Base-by-base conservation (phyloP, 2,113 vertebrate species). In the Cinclus mexicanus region DNA sequence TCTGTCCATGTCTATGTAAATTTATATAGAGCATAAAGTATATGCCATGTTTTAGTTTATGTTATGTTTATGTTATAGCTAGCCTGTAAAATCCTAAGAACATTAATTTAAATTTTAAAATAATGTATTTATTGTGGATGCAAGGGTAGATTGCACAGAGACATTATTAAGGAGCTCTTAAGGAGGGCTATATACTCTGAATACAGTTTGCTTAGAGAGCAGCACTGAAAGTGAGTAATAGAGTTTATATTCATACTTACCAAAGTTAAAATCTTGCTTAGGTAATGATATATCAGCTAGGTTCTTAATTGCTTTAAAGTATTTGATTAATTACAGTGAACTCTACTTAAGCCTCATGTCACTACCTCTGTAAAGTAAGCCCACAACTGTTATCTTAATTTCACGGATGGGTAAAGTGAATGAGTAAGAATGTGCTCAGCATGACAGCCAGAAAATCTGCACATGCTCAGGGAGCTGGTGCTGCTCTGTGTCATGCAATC, bases 271-370 rank as follows among this genome's bases (percentile, higher is more conserved):
- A 79, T 90, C 77, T 35, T 83, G 56, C 47, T 84, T 82, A 72
- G 25, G 37, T 90, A 93, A 85, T 69, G 55, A 57, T 80, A 49
- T 57, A 76, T 92, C 74, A 90, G 10, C 53, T 72, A 60, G 20
- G 16, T 79, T 83, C 59, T 88, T 88, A 90, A 86, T 91, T 94
- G 31, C 75, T 91, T 90, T 69, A 29, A 88, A 91, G 29, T 88
- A 69, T 76, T 90, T 94, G 41, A 92, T 93, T 85, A 95, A 94
- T 71, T 65, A 65, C 35, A 76, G 49, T 87, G 69, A 95, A 92
- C 28, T 72, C 49, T 77, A 28, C 59, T 92, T 89, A 72, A 92
- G 63, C 31, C 31, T 95, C 53, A 64, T 17, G 18, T 89, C 33
- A 18, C 57, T 72, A 39, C 49, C 31, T 91, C 41, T 84, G 42